Evolutionary conservation across 2,797 vertebrate genomes (phyloP).

Genomic region (Vultur gryphus): DNA sequence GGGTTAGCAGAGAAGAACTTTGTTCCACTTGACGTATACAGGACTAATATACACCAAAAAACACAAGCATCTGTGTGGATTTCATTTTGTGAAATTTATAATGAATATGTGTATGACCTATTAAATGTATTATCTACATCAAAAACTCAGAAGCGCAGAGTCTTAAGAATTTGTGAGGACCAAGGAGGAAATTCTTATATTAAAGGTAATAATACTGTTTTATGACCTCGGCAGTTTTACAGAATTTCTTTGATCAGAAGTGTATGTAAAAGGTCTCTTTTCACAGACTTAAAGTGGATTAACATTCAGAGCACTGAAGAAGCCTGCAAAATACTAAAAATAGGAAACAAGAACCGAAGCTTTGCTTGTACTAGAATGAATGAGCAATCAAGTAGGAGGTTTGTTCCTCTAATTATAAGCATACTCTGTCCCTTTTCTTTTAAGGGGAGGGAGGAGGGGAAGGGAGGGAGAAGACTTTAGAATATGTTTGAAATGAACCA

Average conservation of each 20-base stretch:
- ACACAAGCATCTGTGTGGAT: slow-evolving; percentile 85
- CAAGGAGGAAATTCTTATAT: slow-evolving; percentile 84
- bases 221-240: neutral
- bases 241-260: neutral
- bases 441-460: neutral
- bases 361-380: slow-evolving; percentile 90
- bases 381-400: slow-evolving; percentile 91
- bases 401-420: neutral
- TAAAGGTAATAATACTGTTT: slow-evolving; percentile 75
- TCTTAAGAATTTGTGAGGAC: slow-evolving; percentile 86
- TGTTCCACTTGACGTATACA: neutral
- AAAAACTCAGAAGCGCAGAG: slow-evolving; percentile 78
- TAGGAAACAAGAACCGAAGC: slow-evolving; percentile 88
- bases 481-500: neutral
- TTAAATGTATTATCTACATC: slow-evolving; percentile 69
- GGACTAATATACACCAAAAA: neutral
- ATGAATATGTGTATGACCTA: slow-evolving; percentile 87
- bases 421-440: neutral
- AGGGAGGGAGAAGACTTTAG: neutral
- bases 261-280: neutral
- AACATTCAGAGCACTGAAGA: slow-evolving; percentile 82
- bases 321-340: slow-evolving; percentile 80
- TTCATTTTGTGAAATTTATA: slow-evolving; percentile 91
- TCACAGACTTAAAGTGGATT: slow-evolving; percentile 86
- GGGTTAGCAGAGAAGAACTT: neutral